These are phyloP conservation scores for Lycaon pictus DNA, from an alignment of 2,113 vertebrate species.

Conservation along the genomic window DNA sequence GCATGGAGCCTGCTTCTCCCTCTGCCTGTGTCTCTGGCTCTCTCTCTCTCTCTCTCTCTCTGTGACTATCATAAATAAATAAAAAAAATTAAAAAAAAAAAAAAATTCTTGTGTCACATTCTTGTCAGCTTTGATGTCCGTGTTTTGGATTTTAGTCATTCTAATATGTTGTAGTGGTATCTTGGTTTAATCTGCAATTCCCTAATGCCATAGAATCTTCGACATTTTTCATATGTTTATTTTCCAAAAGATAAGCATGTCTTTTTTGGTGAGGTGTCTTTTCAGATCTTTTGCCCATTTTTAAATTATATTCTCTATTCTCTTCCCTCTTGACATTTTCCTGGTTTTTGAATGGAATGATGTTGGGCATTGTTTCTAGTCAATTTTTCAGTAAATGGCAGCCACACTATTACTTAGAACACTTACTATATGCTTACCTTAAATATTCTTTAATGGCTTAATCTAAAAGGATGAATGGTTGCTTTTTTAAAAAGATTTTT, in stretches of 20 bases:
- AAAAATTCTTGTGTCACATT: background rate
- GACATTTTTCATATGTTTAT: background rate
- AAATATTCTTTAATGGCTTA: background rate
- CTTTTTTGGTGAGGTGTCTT: background rate
- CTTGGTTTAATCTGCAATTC: background rate
- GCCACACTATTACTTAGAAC: background rate
- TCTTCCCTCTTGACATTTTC: background rate
- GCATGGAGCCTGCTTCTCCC: no score
- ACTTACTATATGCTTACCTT: background rate
- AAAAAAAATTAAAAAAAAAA: no score
- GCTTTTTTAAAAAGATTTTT: background rate
- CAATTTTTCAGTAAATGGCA: background rate
- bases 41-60: no score
- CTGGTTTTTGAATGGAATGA: background rate
- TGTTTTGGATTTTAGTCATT: slow-evolving; percentile 21
- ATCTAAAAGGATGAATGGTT: background rate
- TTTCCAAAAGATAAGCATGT: background rate
- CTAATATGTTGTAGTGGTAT: background rate
- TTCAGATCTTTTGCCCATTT: background rate
- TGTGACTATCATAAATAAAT: no score
- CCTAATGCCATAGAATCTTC: background rate
- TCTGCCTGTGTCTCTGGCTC: no score
- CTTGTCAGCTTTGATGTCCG: background rate
- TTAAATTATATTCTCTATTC: background rate
- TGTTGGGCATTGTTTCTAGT: background rate